Base-by-base conservation (phyloP, 1,140 invertebrate species). In the Chrysomallon squamiferum region DNA sequence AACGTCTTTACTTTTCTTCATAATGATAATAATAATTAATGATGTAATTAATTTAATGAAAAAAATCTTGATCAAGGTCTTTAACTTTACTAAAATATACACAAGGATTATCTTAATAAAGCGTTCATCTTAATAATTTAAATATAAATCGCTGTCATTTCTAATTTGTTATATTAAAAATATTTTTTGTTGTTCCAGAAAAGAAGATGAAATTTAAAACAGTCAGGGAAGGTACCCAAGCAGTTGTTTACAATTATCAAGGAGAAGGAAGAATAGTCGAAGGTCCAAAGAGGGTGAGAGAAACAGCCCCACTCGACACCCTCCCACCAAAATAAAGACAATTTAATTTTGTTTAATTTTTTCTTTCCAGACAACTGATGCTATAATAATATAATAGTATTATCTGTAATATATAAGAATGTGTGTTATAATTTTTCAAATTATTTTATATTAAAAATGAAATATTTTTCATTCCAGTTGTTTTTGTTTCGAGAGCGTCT, bases 121-220 rank as follows among this genome's bases (percentile, higher is more conserved):
- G n/a, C n/a, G n/a, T n/a, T n/a, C n/a, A n/a, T n/a, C n/a, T n/a
- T n/a, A n/a, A n/a, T n/a, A n/a, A n/a, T n/a, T n/a, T n/a, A n/a
- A n/a, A n/a, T n/a, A n/a, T n/a, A n/a, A n/a, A n/a, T n/a, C n/a
- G n/a, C n/a, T n/a, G n/a, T n/a, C n/a, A n/a, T n/a, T n/a, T n/a
- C n/a, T n/a, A n/a, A n/a, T n/a, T n/a, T n/a, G n/a, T n/a, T n/a
- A n/a, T n/a, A n/a, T n/a, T n/a, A n/a, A n/a, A n/a, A n/a, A n/a
- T n/a, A n/a, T n/a, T n/a, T n/a, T n/a, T n/a, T n/a, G n/a, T n/a
- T n/a, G n/a, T n/a, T n/a, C n/a, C n/a, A n/a, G n/a, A n/a, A n/a
- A n/a, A 47, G n/a, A 47, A 47, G 45, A 83, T 83, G 81, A 79
- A 78, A 58, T 82, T 77, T 60, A 81, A 81, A 66, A 80, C 76